These are phyloP conservation scores for Drosophila sp. DNA, from an alignment of 1,140 invertebrate genomes.

Conservation along the genomic window DNA sequence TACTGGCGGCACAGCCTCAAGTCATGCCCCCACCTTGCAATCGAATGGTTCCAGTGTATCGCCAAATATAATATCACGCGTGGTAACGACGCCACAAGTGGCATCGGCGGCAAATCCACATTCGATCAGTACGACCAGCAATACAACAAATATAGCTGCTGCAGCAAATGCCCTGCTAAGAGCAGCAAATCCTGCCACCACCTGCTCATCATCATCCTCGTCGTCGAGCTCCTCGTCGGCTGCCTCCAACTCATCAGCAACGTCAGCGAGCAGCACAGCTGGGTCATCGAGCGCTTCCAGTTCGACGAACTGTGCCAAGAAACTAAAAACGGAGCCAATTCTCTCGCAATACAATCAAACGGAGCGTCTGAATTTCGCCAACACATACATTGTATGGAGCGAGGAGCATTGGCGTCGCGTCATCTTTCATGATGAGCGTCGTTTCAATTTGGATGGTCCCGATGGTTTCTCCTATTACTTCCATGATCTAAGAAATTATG, in stretches of 20 bases:
- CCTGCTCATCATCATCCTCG: constrained; percentile 55
- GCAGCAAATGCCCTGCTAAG: constrained; percentile 32
- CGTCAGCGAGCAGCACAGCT: constrained; percentile 18
- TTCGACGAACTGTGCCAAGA: constrained; percentile 74
- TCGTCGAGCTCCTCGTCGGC: constrained; percentile 57
- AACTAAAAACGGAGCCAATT: constrained; percentile 76
- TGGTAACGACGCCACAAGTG: constrained; percentile 16
- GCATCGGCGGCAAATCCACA: neutral
- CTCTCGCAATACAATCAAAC: constrained; percentile 77
- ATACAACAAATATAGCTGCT: constrained; percentile 66
- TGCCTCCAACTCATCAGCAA: constrained; percentile 38
- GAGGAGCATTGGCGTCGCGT: constrained; percentile 79
- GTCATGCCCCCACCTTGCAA: constrained; percentile 79
- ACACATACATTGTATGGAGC: constrained; percentile 78
- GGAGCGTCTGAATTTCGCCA: constrained; percentile 76
- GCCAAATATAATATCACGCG: constrained; percentile 59
- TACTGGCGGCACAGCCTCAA: constrained; percentile 77
- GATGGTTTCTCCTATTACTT: constrained; percentile 82
- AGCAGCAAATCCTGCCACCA: constrained; percentile 29
- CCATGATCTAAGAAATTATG: constrained; percentile 82
- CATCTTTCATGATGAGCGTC: constrained; percentile 81
- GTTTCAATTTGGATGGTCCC: constrained; percentile 82
- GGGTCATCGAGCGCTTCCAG: constrained; percentile 43
- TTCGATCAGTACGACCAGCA: constrained; percentile 36
- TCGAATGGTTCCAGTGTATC: constrained; percentile 78